Percentiles rank a stretch among this genome's conserved stretches.
Evolutionary conservation across 2,888 invertebrate genomes (phyloP).

Genomic region (Trypoxylon attenuatum): DNA sequence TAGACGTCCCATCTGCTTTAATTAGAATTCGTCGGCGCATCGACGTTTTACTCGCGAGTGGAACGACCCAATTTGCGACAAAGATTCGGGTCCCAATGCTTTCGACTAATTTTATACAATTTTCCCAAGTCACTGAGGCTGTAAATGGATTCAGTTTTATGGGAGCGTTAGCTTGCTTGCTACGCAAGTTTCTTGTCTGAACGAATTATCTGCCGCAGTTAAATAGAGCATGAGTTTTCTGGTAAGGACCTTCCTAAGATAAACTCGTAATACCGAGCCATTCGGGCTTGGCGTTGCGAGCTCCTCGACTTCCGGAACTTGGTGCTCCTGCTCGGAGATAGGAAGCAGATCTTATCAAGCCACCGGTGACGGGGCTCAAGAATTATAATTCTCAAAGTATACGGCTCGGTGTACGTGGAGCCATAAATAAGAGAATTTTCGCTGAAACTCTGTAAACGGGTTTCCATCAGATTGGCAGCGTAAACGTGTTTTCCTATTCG

Average conservation of each 20-base stretch:
- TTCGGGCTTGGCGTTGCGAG: slow-evolving; percentile 7
- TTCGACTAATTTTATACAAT: not conserved
- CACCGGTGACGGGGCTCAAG: too few species aligned
- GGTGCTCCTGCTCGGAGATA: not conserved
- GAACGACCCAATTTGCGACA: slow-evolving; percentile 23
- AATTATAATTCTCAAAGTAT: too few species aligned
- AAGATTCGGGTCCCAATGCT: not conserved
- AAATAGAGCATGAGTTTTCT: slow-evolving; percentile 6
- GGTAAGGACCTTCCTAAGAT: not conserved
- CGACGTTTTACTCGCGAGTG: slow-evolving; percentile 12
- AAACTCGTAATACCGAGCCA: slow-evolving; percentile 34
- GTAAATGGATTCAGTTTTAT: too few species aligned
- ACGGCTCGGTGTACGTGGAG: too few species aligned
- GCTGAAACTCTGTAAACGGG: too few species aligned
- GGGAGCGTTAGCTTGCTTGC: not conserved
- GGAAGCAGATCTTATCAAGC: not conserved
- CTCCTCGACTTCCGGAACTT: not conserved
- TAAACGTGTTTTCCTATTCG: not conserved
- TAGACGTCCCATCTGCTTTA: slow-evolving; percentile 26
- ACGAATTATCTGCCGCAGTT: slow-evolving; percentile 34
- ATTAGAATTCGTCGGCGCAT: slow-evolving; percentile 41
- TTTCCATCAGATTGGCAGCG: too few species aligned
- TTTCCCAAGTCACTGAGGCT: too few species aligned
- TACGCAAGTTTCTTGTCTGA: slow-evolving; percentile 26
- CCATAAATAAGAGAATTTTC: too few species aligned